phyloP scores from a whole-genome alignment of 2,797 vertebrate species.

The Acomys russatus region DNA sequence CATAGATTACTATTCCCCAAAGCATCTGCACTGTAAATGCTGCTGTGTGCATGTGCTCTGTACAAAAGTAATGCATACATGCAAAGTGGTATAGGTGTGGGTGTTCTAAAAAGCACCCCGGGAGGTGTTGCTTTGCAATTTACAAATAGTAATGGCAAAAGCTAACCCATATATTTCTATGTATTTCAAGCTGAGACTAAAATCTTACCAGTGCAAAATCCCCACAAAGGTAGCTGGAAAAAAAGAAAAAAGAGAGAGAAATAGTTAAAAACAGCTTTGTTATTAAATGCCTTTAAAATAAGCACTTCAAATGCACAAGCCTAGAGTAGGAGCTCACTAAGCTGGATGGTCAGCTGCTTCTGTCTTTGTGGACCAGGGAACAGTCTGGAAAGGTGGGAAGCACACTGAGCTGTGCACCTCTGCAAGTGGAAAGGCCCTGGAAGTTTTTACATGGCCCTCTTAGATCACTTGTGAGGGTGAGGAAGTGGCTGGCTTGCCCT shows the following conservation, averaged over 20 bases:
- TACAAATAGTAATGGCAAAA: neutral
- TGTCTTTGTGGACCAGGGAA: neutral
- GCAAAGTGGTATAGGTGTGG: neutral
- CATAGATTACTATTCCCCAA: neutral
- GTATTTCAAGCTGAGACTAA: constrained; percentile 58
- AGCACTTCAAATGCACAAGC: neutral
- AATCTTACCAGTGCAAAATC: constrained; percentile 93
- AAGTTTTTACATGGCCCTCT: neutral
- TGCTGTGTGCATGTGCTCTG: neutral
- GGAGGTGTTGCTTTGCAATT: neutral
- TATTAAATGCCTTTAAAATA: constrained; percentile 25
- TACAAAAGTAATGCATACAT: neutral
- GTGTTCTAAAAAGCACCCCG: neutral
- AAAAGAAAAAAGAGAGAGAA: constrained; percentile 46
- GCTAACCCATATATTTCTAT: constrained; percentile 47
- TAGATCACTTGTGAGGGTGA: neutral
- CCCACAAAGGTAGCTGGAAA: constrained; percentile 90
- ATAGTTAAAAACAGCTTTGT: constrained; percentile 54
- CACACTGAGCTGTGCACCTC: neutral
- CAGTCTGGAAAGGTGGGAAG: neutral
- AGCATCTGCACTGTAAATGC: neutral
- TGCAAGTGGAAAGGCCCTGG: neutral
- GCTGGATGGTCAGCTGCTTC: neutral
- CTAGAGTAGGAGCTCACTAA: neutral
- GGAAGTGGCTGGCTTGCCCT: neutral